A percentile compares a stretch with the other conserved stretches of the same genome.
Conservation (phyloP, 1,140 invertebrate genomes). For the Brachystomella parvula region DNA sequence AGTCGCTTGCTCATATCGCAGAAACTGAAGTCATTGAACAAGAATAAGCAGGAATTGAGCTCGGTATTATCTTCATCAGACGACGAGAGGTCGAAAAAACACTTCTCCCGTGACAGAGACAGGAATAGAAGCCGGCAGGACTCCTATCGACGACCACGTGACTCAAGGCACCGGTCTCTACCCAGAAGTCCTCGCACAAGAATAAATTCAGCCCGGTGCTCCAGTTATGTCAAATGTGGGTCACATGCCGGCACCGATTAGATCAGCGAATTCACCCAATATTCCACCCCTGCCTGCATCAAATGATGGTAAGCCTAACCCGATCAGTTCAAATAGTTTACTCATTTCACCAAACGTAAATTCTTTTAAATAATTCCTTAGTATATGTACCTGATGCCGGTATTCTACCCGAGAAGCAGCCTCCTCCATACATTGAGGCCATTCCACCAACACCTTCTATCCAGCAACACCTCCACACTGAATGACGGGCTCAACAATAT, state of each 20-base stretch:
- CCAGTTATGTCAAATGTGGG: conserved; percentile 9
- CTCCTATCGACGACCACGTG: not conserved
- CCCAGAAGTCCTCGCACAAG: not conserved
- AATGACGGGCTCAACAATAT: conserved; percentile 43
- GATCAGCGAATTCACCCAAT: conserved; percentile 11
- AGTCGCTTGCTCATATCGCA: not conserved
- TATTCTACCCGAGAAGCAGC: not conserved
- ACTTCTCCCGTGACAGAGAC: not conserved
- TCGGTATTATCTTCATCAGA: not conserved
- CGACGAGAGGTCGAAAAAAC: not conserved
- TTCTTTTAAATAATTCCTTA: conserved; percentile 1
- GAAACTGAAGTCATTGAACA: not conserved
- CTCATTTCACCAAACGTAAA: conserved; percentile 10
- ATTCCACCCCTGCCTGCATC: not conserved
- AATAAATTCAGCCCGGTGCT: not conserved
- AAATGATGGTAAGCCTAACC: conserved; percentile 2
- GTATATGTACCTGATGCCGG: not conserved
- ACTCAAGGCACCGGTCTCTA: conserved; percentile 1
- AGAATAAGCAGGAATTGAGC: not conserved
- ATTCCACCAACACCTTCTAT: not conserved
- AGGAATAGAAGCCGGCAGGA: not conserved
- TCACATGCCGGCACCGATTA: not conserved
- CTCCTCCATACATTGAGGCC: not conserved
- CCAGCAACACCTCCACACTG: not conserved
- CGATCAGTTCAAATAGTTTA: conserved; percentile 3